Evolutionary conservation across 2,797 vertebrate species (phyloP), one percentile per base, ranked within the genome.

Genomic region (Acestrorhynchus altus): DNA sequence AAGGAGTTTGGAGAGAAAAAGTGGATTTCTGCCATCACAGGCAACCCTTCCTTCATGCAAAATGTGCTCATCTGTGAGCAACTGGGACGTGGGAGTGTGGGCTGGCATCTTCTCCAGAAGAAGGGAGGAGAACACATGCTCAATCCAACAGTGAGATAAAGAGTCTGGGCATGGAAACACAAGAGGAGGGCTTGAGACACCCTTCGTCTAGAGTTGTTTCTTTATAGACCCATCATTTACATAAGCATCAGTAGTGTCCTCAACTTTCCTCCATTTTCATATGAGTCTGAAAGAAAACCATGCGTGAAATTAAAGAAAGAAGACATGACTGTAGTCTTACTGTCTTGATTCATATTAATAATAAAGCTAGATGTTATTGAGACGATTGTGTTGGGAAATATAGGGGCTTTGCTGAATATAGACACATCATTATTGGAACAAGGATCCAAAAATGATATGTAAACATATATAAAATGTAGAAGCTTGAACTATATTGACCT

Each of bases 41-140:
- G 46, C 63, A 24, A 28, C 18, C 49, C 31, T 70, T 46, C 15
- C 42, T 15, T 67, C 22, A 11, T 89, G 89, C 89, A 88, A 91
- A 91, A 89, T 89, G 86, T 89, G 90, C 92, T 90, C 91, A 92
- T 93, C 91, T 92, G 92, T 88, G 87, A 87, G 90, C 88, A 90
- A 88, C 87, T 89, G 87, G 86, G 85, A 84, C 89, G 89, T 85
- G 84, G 89, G 89, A 90, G 76, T 74, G 44, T 22, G 22, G 39
- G 35, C 59, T 54, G 75, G 88, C 85, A 81, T 78, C 82, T 78
- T 78, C 82, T 78, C 82, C 87, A 76, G 81, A 83, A 51, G 59
- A 65, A 65, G 24, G 18, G 40, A 69, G 47, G 26, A 57, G 40
- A 0, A 69, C 61, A 60, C 24, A 73, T 28, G 74, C 49, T 42